Conservation (phyloP, 2,888 invertebrate genomes). For the Leptinotarsa haldemani region DNA sequence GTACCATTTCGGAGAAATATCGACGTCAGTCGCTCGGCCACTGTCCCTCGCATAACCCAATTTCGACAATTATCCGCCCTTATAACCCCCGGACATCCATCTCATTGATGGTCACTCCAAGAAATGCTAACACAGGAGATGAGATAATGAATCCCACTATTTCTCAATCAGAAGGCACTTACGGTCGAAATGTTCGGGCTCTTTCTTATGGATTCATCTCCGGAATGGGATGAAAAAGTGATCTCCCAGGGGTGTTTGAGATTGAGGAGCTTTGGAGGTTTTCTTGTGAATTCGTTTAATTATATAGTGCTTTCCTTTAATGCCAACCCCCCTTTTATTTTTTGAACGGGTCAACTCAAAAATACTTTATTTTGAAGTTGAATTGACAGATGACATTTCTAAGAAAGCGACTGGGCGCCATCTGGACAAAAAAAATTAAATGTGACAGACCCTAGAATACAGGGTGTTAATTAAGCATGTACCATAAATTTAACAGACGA, state of each 20-base stretch:
- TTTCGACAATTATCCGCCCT: conserved; percentile 61
- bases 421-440: no score
- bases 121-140: conserved; percentile 49
- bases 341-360: no score
- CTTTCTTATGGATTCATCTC: background rate
- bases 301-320: no score
- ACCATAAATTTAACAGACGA: no score
- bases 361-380: no score
- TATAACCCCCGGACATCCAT: conserved; percentile 55
- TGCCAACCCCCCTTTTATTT: no score
- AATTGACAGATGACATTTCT: no score
- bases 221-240: background rate
- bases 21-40: conserved; percentile 55
- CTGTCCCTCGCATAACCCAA: conserved; percentile 62
- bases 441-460: no score
- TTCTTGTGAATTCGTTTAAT: background rate
- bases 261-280: no score
- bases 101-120: conserved; percentile 59
- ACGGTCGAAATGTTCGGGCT: background rate
- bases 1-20: conserved; percentile 58
- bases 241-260: background rate
- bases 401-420: no score
- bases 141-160: conserved; percentile 49
- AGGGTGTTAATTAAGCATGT: no score
- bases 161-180: conserved; percentile 43